Base-by-base conservation (phyloP, 1,140 invertebrate genomes). In the Diabrotica undecimpunctata region DNA sequence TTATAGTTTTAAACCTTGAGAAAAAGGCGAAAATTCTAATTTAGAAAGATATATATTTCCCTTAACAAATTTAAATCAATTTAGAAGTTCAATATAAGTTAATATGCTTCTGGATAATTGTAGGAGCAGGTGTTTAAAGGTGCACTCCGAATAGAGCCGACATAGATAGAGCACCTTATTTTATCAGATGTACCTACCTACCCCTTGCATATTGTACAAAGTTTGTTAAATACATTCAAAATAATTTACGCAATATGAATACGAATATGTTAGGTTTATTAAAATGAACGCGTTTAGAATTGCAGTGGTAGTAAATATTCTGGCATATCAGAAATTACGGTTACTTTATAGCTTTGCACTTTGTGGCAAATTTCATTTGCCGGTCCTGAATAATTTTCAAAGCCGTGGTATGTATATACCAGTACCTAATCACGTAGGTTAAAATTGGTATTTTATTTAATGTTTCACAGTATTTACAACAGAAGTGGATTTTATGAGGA, bases 221-320 rank as follows among this genome's bases (percentile, higher is more conserved):
- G 70, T 76, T 76, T 76, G 73, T 75, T 65, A 72, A 70, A 70
- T 72, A 78, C 70, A 78, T 77, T 76, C 74, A 70, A 77, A 76
- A 76, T 78, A 78, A 76, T 78, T 77, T 71, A 78, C 77, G 74
- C 77, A 78, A 74, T 78, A 74, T 77, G 77, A 78, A 78, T 78
- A 75, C 75, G 72, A 75, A 76, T 78, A 68, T 74, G 66, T 63
- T 58, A 69, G 67, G 69, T 74, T 75, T 75, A 74, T 77, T 72
- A 73, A 76, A 75, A 72, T 71, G 68, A 75, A 72, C 71, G 68
- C 72, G 70, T 70, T 71, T 62, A 68, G 72, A 76, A 73, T 72
- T 73, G 72, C 73, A 71, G 65, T 67, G 65, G 64, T 62, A 68
- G 71, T 77, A 74, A 76, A 76, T 76, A 72, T 73, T 64, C 70